A percentile compares a stretch with the other conserved stretches of the same genome.
Evolutionary conservation across 2,888 invertebrate species (phyloP).

Genomic region (Koerneria pararmatus): DNA sequence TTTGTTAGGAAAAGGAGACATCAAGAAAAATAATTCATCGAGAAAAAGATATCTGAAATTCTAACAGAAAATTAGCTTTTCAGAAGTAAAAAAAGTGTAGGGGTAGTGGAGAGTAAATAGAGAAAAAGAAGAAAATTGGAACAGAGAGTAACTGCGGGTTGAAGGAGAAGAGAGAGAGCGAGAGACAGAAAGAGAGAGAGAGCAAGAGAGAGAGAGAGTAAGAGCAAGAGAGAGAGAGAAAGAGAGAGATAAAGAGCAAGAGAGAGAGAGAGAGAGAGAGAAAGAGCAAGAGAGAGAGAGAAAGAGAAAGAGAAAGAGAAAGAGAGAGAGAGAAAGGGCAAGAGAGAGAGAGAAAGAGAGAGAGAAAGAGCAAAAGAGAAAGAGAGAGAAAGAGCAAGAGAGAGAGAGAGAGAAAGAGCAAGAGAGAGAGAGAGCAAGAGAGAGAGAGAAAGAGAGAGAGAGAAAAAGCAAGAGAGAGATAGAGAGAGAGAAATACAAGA

Average conservation of each 20-base stretch:
- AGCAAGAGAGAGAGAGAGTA: neutral
- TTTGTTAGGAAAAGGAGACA: too few species aligned
- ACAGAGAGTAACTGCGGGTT: too few species aligned
- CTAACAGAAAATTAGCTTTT: too few species aligned
- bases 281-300: too few species aligned
- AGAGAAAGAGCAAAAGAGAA: neutral
- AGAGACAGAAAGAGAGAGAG: neutral
- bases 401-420: neutral
- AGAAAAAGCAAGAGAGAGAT: neutral
- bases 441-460: slow-evolving; percentile 4
- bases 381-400: slow-evolving; percentile 10
- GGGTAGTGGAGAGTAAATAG: too few species aligned
- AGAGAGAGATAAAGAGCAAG: neutral
- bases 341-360: too few species aligned
- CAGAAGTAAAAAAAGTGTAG: too few species aligned
- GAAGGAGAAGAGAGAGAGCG: neutral
- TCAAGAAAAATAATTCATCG: too few species aligned
- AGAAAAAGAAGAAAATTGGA: too few species aligned
- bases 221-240: too few species aligned
- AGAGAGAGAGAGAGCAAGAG: slow-evolving; percentile 26
- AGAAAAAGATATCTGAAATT: too few species aligned
- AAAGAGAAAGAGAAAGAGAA: neutral
- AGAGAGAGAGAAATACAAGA: slow-evolving; percentile 18
- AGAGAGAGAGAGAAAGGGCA: too few species aligned
- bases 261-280: neutral